Percentiles rank a stretch among this genome's conserved stretches.
Conservation (phyloP, 2,888 invertebrate genomes). For the Lysandra coridon region DNA sequence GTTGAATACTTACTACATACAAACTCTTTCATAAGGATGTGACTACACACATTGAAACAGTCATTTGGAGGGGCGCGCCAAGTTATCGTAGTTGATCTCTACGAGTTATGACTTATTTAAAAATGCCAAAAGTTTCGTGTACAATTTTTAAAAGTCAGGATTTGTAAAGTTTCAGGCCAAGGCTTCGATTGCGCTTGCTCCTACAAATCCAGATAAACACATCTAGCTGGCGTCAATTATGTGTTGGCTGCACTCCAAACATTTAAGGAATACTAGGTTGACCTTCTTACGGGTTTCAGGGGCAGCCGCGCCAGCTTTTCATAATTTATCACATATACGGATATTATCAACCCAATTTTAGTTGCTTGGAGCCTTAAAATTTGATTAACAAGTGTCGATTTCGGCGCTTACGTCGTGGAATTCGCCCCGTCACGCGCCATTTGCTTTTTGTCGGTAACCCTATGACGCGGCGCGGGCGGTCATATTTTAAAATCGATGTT, state of each 20-base stretch:
- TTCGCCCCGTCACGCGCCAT: neutral
- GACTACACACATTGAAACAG: too few species aligned
- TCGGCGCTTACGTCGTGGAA: slow-evolving; percentile 18
- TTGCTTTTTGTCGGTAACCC: slow-evolving; percentile 55
- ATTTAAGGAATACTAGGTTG: slow-evolving; percentile 12
- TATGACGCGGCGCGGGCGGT: slow-evolving; percentile 69
- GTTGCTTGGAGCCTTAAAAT: neutral
- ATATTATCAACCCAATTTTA: neutral
- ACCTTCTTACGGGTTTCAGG: slow-evolving; percentile 16
- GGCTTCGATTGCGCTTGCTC: neutral
- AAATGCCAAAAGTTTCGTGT: neutral
- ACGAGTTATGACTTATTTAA: neutral
- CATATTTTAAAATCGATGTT: slow-evolving; percentile 79
- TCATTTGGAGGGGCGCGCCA: too few species aligned
- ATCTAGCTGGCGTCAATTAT: slow-evolving; percentile 17
- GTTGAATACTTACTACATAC: too few species aligned
- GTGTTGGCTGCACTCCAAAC: slow-evolving; percentile 1
- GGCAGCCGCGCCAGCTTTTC: neutral
- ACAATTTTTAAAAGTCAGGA: neutral
- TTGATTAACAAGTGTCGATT: slow-evolving; percentile 9
- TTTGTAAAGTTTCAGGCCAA: neutral
- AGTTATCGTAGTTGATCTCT: too few species aligned
- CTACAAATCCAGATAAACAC: neutral
- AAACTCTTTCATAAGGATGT: too few species aligned
- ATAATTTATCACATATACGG: neutral